Percentiles rank a stretch among this genome's conserved stretches.
phyloP scores from a whole-genome alignment of 1,140 invertebrate species.

The Drosophila ogumai region DNA sequence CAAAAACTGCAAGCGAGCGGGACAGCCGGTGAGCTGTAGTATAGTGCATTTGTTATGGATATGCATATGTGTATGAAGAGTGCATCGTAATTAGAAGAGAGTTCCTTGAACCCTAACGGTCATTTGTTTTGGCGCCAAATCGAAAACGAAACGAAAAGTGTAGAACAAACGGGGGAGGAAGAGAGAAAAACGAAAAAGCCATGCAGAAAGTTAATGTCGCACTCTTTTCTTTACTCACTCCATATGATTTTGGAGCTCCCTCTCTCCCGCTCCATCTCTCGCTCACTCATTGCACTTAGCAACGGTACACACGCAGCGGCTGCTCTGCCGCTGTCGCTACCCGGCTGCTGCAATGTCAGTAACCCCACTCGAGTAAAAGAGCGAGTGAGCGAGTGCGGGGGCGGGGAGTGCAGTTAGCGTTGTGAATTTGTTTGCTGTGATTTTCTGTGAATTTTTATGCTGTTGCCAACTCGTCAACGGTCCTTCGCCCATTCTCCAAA shows the following conservation, averaged over 20 bases:
- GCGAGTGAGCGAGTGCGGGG: constrained; percentile 12
- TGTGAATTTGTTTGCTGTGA: constrained; percentile 70
- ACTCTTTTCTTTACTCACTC: constrained; percentile 16
- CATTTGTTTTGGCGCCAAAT: constrained; percentile 78
- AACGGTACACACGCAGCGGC: constrained; percentile 47
- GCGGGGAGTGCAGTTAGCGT: constrained; percentile 64
- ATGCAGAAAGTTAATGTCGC: constrained; percentile 52
- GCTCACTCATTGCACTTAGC: constrained; percentile 37
- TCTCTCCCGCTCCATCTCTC: constrained; percentile 13
- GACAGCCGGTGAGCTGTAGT: constrained; percentile 5
- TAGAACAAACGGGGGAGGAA: constrained; percentile 43
- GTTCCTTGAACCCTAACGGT: constrained; percentile 80
- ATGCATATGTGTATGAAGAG: constrained; percentile 24
- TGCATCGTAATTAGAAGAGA: constrained; percentile 72
- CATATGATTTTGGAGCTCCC: neutral
- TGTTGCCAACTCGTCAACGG: constrained; percentile 72
- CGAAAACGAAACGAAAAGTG: constrained; percentile 58
- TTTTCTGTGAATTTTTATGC: constrained; percentile 64
- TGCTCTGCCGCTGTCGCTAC: constrained; percentile 47
- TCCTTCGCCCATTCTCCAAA: constrained; percentile 48
- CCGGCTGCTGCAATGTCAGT: constrained; percentile 80
- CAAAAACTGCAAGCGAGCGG: constrained; percentile 28
- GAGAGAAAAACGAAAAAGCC: constrained; percentile 38
- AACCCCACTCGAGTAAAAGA: constrained; percentile 74
- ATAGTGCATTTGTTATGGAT: constrained; percentile 64